Evolutionary conservation across 2,888 invertebrate genomes (phyloP).

Genomic region (Campopleginae sp.): DNA sequence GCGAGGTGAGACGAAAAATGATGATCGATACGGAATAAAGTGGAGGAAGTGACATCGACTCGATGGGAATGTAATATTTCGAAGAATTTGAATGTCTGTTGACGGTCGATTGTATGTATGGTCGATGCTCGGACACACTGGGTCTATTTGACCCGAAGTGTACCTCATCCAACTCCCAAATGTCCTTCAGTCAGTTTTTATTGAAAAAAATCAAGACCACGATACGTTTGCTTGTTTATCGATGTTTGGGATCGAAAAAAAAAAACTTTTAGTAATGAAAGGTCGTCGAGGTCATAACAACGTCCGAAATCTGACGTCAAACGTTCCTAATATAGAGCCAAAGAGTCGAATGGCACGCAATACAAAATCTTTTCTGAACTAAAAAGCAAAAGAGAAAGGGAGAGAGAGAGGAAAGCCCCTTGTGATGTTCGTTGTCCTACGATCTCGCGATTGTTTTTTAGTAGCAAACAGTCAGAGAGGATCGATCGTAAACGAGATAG

Average conservation of each 20-base stretch:
- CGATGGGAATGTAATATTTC: background rate
- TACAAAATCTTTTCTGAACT: background rate
- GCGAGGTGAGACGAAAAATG: background rate
- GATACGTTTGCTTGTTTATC: background rate
- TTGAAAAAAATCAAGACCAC: background rate
- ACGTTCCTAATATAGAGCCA: background rate
- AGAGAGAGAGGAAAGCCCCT: background rate
- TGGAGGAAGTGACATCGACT: background rate
- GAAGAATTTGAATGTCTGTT: background rate
- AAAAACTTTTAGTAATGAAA: background rate
- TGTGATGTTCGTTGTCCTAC: slow-evolving; percentile 13
- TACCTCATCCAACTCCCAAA: background rate
- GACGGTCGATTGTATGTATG: background rate
- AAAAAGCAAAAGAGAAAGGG: background rate
- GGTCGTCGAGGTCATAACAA: slow-evolving; percentile 8
- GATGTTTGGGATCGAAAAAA: background rate
- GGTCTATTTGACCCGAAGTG: background rate
- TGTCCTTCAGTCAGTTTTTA: background rate
- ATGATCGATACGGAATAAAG: background rate
- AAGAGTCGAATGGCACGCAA: slow-evolving; percentile 9
- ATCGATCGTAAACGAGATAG: slow-evolving; percentile 45
- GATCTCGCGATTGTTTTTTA: background rate
- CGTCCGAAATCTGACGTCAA: background rate
- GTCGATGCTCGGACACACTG: background rate
- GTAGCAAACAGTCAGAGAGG: background rate